These are phyloP conservation scores for Gulo gulo DNA, from an alignment of 2,113 vertebrate genomes.

Conservation along the genomic window DNA sequence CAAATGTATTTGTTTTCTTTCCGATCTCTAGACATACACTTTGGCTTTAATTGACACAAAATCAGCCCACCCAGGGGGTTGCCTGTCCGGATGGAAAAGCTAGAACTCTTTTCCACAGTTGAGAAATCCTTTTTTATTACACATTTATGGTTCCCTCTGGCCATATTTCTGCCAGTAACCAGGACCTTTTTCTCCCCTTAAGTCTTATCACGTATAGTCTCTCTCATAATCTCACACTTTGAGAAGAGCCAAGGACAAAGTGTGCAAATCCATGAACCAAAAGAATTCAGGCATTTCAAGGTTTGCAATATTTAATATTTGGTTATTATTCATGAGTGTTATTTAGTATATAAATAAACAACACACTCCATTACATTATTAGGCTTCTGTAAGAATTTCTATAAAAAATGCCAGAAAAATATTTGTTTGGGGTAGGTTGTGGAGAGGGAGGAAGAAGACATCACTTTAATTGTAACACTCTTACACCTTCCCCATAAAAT, in stretches of 20 bases:
- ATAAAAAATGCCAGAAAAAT: neutral
- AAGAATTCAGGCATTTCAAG: neutral
- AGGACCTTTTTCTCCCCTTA: constrained; percentile 30
- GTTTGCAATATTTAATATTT: constrained; percentile 32
- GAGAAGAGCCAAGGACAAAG: constrained; percentile 54
- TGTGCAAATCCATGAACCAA: constrained; percentile 23
- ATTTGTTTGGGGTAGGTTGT: neutral
- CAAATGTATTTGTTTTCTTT: constrained; percentile 46
- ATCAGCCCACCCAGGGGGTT: constrained; percentile 37
- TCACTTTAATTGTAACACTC: neutral
- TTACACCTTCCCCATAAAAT: neutral
- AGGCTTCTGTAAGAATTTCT: neutral
- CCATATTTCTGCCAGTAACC: constrained; percentile 49
- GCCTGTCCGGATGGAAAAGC: neutral
- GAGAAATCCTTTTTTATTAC: constrained; percentile 50
- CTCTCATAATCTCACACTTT: constrained; percentile 27
- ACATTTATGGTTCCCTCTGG: constrained; percentile 19
- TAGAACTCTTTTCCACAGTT: constrained; percentile 44
- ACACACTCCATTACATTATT: neutral
- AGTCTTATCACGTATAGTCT: constrained; percentile 56
- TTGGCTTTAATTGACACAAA: constrained; percentile 30
- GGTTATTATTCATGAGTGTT: constrained; percentile 19
- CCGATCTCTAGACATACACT: neutral
- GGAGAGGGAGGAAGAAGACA: neutral
- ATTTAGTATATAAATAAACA: neutral